A percentile compares a stretch with the other conserved stretches of the same genome.
phyloP scores from a whole-genome alignment of 2,113 vertebrate species.

The Lagopus muta region DNA sequence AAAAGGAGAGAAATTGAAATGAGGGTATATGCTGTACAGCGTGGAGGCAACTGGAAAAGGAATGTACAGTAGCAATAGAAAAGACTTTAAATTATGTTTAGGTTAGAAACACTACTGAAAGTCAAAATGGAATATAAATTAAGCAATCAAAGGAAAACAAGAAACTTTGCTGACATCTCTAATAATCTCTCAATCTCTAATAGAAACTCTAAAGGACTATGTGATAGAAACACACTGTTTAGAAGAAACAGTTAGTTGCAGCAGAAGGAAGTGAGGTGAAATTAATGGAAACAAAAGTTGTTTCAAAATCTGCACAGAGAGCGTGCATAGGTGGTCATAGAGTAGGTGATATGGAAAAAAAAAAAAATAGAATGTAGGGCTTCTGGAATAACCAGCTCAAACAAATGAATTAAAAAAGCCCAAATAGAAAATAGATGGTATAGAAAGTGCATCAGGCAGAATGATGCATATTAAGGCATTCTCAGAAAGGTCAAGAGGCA shows the following conservation, averaged over 20 bases:
- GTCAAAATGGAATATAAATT: neutral
- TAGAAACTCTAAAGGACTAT: neutral
- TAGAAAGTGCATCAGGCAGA: neutral
- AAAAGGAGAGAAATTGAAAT: neutral
- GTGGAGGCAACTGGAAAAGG: neutral
- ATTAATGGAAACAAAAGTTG: neutral
- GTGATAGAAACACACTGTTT: neutral
- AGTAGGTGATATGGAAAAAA: neutral
- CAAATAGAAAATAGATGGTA: neutral
- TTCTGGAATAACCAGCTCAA: neutral
- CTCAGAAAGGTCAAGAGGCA: neutral
- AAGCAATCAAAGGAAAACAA: neutral
- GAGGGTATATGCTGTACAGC: neutral
- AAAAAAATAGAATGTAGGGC: neutral
- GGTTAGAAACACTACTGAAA: neutral
- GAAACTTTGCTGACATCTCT: neutral
- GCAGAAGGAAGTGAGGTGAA: neutral
- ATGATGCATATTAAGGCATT: neutral
- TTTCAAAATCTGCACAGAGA: neutral
- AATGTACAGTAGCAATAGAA: neutral
- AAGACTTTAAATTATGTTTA: neutral
- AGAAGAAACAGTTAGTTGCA: neutral
- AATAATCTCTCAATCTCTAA: neutral
- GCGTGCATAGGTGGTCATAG: neutral
- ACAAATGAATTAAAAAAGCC: neutral